phyloP scores from a whole-genome alignment of 1,140 invertebrate species.

The Sycophaga agraensis region DNA sequence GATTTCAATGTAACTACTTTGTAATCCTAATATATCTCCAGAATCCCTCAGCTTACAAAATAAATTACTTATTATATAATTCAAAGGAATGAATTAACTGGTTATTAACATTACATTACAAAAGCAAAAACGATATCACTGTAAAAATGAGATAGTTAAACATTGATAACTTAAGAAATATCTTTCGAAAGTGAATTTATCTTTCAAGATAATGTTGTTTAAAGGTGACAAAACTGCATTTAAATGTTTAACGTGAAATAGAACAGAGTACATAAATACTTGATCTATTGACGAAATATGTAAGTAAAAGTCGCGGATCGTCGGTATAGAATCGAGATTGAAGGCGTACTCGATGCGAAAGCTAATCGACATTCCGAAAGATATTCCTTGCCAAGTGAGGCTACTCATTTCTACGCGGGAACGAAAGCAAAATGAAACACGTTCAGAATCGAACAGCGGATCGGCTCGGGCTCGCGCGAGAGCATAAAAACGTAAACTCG shows the following conservation, averaged over 20 bases:
- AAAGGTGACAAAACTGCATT: background rate
- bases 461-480: background rate
- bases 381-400: background rate
- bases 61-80: conserved; percentile 10
- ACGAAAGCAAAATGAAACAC: too few species aligned
- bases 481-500: background rate
- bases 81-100: conserved; percentile 5
- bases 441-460: too few species aligned
- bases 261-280: too few species aligned
- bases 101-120: background rate
- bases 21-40: background rate
- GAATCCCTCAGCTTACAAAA: conserved; percentile 23
- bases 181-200: background rate
- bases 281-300: too few species aligned
- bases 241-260: too few species aligned
- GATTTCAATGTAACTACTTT: conserved; percentile 8
- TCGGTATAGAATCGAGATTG: background rate
- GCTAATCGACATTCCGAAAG: background rate
- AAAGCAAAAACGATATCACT: background rate
- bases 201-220: background rate
- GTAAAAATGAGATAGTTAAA: background rate
- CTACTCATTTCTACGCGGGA: background rate
- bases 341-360: background rate
- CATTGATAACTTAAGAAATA: background rate
- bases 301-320: too few species aligned